Evolutionary conservation across 2,797 vertebrate species (phyloP), one percentile per base, ranked within the genome.

Genomic region (Allobates femoralis): DNA sequence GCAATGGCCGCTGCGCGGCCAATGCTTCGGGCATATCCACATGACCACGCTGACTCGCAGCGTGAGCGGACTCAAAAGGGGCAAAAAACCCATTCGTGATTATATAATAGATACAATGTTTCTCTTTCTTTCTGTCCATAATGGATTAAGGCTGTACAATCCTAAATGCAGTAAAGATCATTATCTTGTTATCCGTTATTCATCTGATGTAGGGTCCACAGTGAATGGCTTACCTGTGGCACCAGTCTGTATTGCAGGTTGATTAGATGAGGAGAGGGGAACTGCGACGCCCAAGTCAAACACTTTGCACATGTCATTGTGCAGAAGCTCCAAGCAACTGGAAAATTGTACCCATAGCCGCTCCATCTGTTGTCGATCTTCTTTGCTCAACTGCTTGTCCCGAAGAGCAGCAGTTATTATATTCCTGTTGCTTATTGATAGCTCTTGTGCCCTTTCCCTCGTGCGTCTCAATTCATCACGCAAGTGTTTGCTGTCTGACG

Each of bases 291-390:
- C 91, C 86, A 96, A 90, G 62, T 90, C 92, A 86, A 93, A 94
- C 79, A 96, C 95, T 85, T 95, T 96, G 89, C 95, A 95, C 95
- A 96, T 95, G 91, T 96, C 96, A 12, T 91, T 53, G 32, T 96
- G 94, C 26, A 96, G 90, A 28, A 96, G 94, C 90, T 96, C 95
- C 41, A 96, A 89, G 85, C 94, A 93, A 85, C 94, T 95, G 85
- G 95, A 95, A 92, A 96, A 96, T 78, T 93, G 91, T 89, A 96
- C 95, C 96, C 96, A 96, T 30, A 95, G 93, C 53, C 95, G 92
- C 90, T 96, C 96, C 87, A 93, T 91, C 89, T 94, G 93, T 86
- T 88, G 92, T 0, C 94, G 91, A 81, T 94, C 91, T 58, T 92
- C 92, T 62, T 91, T 90, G 0, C 92, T 90, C 77, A 96, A 89